phyloP scores from a whole-genome alignment of 1,140 invertebrate species.

The Drosophila sechellia region DNA sequence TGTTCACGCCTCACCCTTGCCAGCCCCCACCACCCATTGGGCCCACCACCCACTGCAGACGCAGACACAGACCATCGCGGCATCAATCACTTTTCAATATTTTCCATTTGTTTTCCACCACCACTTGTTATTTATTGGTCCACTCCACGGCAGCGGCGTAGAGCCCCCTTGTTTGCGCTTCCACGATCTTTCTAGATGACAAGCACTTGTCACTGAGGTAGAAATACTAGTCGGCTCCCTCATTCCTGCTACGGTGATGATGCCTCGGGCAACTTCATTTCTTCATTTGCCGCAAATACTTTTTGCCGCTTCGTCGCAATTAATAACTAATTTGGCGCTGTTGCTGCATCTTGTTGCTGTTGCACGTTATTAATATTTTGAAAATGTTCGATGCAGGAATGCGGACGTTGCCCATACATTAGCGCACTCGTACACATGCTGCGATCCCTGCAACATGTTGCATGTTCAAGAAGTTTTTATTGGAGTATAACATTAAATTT shows the following conservation, averaged over 20 bases:
- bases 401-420: slow-evolving; percentile 59
- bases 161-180: slow-evolving; percentile 3
- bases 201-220: slow-evolving; percentile 67
- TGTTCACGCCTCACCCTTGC: slow-evolving; percentile 25
- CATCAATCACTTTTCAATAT: slow-evolving; percentile 79
- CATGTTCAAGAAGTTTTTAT: slow-evolving; percentile 63
- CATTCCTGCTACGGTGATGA: slow-evolving; percentile 11
- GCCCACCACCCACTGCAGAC: not conserved
- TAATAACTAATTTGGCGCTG: slow-evolving; percentile 75
- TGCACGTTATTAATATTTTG: slow-evolving; percentile 79
- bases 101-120: slow-evolving; percentile 66
- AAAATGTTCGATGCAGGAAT: slow-evolving; percentile 79
- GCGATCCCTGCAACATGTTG: slow-evolving; percentile 47
- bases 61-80: slow-evolving; percentile 47
- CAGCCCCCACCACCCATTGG: not conserved
- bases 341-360: slow-evolving; percentile 46
- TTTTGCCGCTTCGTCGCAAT: slow-evolving; percentile 74
- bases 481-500: slow-evolving; percentile 80
- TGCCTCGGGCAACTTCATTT: slow-evolving; percentile 65
- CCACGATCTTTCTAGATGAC: slow-evolving; percentile 47
- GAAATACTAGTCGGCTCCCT: slow-evolving; percentile 31
- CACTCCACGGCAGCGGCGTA: slow-evolving; percentile 21
- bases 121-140: slow-evolving; percentile 66
- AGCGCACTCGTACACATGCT: slow-evolving; percentile 6
- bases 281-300: slow-evolving; percentile 68